These are phyloP conservation scores for Phrynocephalus guinanensis DNA, from an alignment of 2,797 vertebrate genomes.

Conservation along the genomic window DNA sequence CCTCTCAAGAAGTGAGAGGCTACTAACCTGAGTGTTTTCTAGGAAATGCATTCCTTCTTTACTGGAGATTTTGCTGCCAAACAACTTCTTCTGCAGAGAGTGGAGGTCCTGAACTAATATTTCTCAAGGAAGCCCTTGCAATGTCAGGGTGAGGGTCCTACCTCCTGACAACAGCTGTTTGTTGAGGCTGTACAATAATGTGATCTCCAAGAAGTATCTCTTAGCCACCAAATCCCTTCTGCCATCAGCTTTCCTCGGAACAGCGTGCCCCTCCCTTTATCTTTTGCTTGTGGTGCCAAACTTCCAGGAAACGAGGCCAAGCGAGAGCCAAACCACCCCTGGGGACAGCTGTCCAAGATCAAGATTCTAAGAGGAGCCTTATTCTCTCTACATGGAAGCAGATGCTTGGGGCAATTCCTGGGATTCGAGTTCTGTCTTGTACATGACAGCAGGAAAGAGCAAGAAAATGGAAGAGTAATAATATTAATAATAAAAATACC, in stretches of 20 bases:
- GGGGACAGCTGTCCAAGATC: conserved; percentile 39
- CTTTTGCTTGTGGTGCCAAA: conserved; percentile 48
- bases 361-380: conserved; percentile 46
- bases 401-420: conserved; percentile 47
- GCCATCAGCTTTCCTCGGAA: conserved; percentile 32
- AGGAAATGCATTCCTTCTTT: neutral
- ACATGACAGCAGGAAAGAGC: neutral
- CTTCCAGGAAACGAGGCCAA: conserved; percentile 68
- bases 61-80: neutral
- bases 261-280: conserved; percentile 31
- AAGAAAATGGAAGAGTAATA: neutral
- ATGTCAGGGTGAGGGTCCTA: neutral
- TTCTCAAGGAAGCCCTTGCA: conserved; percentile 8
- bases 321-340: conserved; percentile 44
- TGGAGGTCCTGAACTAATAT: neutral
- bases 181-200: conserved; percentile 35
- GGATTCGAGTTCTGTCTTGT: conserved; percentile 62
- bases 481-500: too few species aligned
- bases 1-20: too few species aligned
- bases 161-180: neutral
- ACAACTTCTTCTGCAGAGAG: neutral
- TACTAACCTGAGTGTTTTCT: neutral
- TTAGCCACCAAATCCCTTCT: conserved; percentile 34
- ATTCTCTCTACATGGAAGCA: conserved; percentile 34
- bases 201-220: conserved; percentile 53